Conservation (phyloP, 2,888 invertebrate species). For the Pinctada fucata region DNA sequence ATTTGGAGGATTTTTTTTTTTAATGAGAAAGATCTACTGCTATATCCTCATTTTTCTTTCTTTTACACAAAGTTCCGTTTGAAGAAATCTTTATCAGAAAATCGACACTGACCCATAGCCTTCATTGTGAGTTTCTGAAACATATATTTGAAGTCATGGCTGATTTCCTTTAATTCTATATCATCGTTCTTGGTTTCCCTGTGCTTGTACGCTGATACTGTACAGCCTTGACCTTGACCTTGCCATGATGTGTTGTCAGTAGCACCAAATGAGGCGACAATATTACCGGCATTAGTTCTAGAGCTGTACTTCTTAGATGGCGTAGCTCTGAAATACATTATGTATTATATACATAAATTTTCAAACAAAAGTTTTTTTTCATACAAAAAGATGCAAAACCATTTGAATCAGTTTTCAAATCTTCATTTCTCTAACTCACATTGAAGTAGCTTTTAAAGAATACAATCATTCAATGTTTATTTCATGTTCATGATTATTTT, state of each 20-base stretch:
- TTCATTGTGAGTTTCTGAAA: slow-evolving; percentile 79
- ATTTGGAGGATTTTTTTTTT: too few relatives aligned
- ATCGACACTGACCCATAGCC: slow-evolving; percentile 67
- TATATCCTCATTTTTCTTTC: too few relatives aligned
- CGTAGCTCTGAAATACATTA: slow-evolving; percentile 71
- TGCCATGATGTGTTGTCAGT: slow-evolving; percentile 57
- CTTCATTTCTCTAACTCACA: too few relatives aligned
- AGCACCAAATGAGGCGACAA: slow-evolving; percentile 78
- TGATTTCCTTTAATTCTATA: slow-evolving; percentile 21
- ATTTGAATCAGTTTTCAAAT: too few relatives aligned
- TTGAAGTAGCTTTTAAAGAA: too few relatives aligned
- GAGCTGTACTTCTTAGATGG: slow-evolving; percentile 76
- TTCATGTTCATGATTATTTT: too few relatives aligned
- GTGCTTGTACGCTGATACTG: slow-evolving; percentile 49
- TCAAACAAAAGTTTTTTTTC: not conserved
- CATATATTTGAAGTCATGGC: slow-evolving; percentile 78
- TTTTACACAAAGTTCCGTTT: not conserved
- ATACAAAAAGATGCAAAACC: not conserved
- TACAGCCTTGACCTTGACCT: slow-evolving; percentile 53
- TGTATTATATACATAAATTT: not conserved
- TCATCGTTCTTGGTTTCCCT: slow-evolving; percentile 18
- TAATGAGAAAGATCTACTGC: too few relatives aligned
- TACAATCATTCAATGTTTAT: too few relatives aligned
- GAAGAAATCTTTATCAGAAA: not conserved
- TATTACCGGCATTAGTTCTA: slow-evolving; percentile 81